Evolutionary conservation across 2,888 invertebrate species (phyloP), one percentile per base, ranked within the genome.

Genomic region (Eristalinus sepulchralis): DNA sequence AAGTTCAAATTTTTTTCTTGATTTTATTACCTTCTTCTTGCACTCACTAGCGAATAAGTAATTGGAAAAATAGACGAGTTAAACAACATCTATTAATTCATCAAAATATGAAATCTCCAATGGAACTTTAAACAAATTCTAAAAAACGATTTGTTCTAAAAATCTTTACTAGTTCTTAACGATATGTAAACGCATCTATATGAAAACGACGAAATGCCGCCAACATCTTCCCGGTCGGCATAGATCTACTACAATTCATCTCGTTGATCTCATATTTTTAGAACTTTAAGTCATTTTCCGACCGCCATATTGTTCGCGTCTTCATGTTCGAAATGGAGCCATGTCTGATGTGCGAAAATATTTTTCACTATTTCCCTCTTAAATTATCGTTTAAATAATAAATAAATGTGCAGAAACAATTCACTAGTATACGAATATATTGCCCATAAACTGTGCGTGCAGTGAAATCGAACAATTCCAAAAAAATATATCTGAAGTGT

Each of bases 331-430:
- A 88, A 89, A 89, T 89, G 89, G 88, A 89, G 89, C 88, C 89
- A 88, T 89, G 73, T 89, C 75, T 88, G 85, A 88, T 89, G 88
- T 89, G 89, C 88, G 84, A 88, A 89, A 88, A 87, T 88, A 91
- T 89, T 90, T 57, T 89, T 88, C 90, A 90, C 90, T 90, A 90
- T 90, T 90, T 90, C 88, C 88, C 79, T 87, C 83, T 89, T 87
- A 88, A 89, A 83, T 70, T 82, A 53, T 57, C 60, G 72, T 63
- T 47, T 81, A 81, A 77, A 70, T 9, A 57, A 75, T 72, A 88
- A 88, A 88, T 89, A 89, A 89, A 89, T 88, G 89, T 89, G 89
- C 88, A 88, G 83, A 88, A 89, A 88, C 80, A 85, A 86, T 59
- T 57, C n/a, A 24, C 36, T 20, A 66, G 63, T 63, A 33, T 27